Conservation (phyloP, 2,113 vertebrate genomes). For the Oostethus manadensis region DNA sequence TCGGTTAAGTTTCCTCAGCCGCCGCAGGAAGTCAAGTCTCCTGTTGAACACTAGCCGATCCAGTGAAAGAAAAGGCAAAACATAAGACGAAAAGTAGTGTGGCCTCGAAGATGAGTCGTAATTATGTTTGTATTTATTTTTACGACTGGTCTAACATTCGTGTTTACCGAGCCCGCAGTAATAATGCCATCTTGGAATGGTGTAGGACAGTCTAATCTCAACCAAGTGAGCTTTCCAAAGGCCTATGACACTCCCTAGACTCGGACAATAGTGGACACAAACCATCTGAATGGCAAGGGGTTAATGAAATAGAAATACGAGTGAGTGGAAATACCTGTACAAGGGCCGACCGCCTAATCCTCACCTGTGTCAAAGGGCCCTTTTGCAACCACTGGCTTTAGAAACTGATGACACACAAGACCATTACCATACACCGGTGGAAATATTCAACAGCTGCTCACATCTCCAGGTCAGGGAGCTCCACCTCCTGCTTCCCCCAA, state of each 20-base stretch:
- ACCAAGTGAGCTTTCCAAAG: neutral
- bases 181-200: too few species aligned
- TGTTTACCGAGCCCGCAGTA: too few species aligned
- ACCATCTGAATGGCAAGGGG: conserved; percentile 63
- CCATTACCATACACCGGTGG: neutral
- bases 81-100: too few species aligned
- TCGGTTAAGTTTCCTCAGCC: too few species aligned
- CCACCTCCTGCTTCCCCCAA: neutral
- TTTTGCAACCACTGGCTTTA: neutral
- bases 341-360: conserved; percentile 16
- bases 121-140: too few species aligned
- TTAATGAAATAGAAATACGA: conserved; percentile 13
- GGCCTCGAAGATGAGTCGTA: too few species aligned
- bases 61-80: too few species aligned
- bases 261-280: neutral
- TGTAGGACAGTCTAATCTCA: neutral
- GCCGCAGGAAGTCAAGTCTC: too few species aligned
- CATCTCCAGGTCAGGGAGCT: conserved; percentile 19
- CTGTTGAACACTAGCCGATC: too few species aligned
- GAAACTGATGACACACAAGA: neutral
- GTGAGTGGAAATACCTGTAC: conserved; percentile 1
- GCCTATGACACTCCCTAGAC: neutral
- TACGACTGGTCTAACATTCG: too few species aligned
- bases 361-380: conserved; percentile 4
- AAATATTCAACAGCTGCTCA: conserved; percentile 32